Base-by-base conservation (phyloP, 1,140 invertebrate species). In the Acromyrmex charruanus region DNA sequence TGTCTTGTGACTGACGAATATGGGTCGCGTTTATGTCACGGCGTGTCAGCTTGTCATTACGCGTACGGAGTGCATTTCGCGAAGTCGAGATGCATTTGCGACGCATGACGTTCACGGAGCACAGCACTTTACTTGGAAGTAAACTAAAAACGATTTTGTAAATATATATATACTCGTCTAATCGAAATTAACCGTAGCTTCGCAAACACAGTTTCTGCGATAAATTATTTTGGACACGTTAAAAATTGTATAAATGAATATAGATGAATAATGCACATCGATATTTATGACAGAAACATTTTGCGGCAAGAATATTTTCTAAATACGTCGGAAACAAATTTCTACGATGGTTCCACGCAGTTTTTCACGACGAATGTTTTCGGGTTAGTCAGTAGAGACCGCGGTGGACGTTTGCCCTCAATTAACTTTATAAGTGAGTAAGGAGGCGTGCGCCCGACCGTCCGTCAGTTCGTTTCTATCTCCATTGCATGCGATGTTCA, bases 371-470 rank as follows among this genome's bases (percentile, higher is more conserved):
- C 66, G 77, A 77, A 95, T 95, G 95, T 95, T 95, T 95, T 95
- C 87, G 85, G 92, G 86, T 89, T 90, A 93, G 94, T 90, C 93
- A 95, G 93, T 95, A 95, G 87, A 85, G 87, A 85, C 89, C 90
- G 92, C 91, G 87, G 93, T 95, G 92, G 93, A 95, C 94, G 94
- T 95, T 95, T 95, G 94, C 94, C 94, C 94, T 95, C 94, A 95
- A 95, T 95, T 95, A 95, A 95, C 94, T 95, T 94, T 89, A 95
- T 95, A 95, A 95, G 94, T 94, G 94, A 95, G 94, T 95, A 95
- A 95, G 94, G 92, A 95, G 94, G 94, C 94, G 94, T 94, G 93
- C 94, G 93, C 92, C 87, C 92, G 92, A 91, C 89, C 90, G 91
- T 93, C 91, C 92, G 91, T 93, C 91, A 91, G 91, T 89, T 89